These are phyloP conservation scores for Saturnia japonica DNA, from an alignment of 2,888 invertebrate species.

Conservation along the genomic window DNA sequence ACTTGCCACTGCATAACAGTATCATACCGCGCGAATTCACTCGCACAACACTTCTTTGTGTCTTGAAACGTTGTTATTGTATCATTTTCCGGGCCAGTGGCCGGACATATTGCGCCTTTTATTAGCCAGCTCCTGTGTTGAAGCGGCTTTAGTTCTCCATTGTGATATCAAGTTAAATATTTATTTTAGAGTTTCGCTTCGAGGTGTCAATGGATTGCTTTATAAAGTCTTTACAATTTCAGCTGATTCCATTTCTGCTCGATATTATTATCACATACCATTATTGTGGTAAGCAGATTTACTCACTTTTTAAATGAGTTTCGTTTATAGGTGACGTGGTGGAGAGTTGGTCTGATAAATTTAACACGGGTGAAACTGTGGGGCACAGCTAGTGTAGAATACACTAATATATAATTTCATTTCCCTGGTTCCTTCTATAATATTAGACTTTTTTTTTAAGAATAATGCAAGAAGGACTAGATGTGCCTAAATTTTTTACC, in stretches of 20 bases:
- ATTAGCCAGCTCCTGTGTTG: constrained; percentile 14
- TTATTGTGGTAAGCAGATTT: not conserved
- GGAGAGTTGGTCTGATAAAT: no score
- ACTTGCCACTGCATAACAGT: constrained; percentile 10
- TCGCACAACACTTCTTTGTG: constrained; percentile 27
- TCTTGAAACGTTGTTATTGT: constrained; percentile 27
- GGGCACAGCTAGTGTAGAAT: no score
- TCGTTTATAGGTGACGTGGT: no score
- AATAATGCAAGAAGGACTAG: no score
- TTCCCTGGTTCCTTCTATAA: no score
- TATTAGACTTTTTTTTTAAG: no score
- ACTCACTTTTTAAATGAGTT: no score
- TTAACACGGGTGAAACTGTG: no score
- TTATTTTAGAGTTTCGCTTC: constrained; percentile 7
- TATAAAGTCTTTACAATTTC: not conserved
- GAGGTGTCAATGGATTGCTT: constrained; percentile 2
- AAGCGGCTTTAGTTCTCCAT: constrained; percentile 13
- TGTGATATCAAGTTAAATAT: constrained; percentile 17
- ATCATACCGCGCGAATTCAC: constrained; percentile 15
- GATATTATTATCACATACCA: not conserved
- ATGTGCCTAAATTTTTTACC: no score
- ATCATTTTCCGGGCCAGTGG: constrained; percentile 37
- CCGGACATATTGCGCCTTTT: constrained; percentile 23
- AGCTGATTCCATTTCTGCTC: not conserved
- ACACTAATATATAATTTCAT: no score